These are phyloP conservation scores for Zapornia atra DNA, from an alignment of 2,113 vertebrate species.

Conservation along the genomic window DNA sequence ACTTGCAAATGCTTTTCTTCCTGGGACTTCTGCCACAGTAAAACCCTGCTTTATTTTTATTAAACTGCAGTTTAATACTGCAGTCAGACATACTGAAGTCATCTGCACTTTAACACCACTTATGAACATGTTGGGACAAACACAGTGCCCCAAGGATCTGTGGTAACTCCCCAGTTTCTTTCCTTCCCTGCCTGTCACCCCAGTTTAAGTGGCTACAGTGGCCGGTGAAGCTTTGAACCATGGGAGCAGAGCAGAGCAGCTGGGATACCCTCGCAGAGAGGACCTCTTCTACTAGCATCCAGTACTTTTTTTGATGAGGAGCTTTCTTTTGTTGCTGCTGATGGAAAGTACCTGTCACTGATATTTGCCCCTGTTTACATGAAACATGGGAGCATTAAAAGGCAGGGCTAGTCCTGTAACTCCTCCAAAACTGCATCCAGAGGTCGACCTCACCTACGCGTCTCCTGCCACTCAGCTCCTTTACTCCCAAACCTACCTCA, in stretches of 20 bases:
- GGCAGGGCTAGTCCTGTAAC: not conserved
- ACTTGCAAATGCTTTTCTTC: not conserved
- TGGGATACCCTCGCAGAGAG: not conserved
- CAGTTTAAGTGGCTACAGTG: not conserved
- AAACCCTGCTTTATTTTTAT: no score
- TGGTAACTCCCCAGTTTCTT: not conserved
- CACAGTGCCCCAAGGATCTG: not conserved
- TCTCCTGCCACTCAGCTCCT: not conserved
- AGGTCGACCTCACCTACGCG: rapidly evolving
- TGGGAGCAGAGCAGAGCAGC: not conserved
- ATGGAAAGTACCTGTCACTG: not conserved
- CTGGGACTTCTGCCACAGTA: not conserved
- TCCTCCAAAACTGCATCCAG: not conserved
- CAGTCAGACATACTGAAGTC: not conserved
- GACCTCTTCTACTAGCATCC: not conserved
- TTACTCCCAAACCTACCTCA: not conserved
- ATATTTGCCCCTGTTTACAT: not conserved
- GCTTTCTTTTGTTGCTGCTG: not conserved
- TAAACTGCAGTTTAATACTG: not conserved
- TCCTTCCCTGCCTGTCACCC: not conserved
- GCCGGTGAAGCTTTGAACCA: not conserved
- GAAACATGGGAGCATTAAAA: not conserved
- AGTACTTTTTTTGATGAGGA: not conserved
- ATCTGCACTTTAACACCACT: not conserved
- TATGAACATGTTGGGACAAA: not conserved